Evolutionary conservation across 2,113 vertebrate genomes (phyloP).

Genomic region (Antechinus stuartii): DNA sequence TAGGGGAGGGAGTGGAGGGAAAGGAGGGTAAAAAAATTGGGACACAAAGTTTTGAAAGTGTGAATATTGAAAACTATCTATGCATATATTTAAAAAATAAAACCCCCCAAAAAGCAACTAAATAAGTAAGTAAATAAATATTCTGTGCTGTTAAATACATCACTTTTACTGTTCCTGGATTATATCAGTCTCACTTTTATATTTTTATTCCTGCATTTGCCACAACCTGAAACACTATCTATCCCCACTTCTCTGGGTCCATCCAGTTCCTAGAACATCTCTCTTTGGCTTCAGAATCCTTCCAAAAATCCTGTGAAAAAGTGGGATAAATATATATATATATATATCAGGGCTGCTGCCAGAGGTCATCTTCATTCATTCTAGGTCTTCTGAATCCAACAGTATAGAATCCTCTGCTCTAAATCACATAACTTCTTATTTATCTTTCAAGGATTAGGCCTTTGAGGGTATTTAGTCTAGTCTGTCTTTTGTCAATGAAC

Average conservation of each 20-base stretch:
- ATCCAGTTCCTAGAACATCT: neutral
- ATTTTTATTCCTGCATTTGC: neutral
- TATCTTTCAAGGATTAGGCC: neutral
- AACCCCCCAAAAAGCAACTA: too few species aligned
- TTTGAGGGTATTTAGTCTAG: neutral
- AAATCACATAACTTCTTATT: neutral
- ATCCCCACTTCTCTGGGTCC: neutral
- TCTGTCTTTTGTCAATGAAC: neutral
- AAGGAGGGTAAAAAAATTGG: too few species aligned
- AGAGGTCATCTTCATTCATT: neutral
- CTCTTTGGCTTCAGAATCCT: neutral
- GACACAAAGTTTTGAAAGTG: too few species aligned
- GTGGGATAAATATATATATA: neutral
- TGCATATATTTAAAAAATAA: too few species aligned
- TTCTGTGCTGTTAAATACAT: neutral
- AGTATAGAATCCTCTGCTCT: neutral
- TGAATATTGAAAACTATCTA: too few species aligned
- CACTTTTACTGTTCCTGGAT: neutral
- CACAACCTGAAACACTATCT: neutral
- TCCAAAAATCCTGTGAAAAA: neutral
- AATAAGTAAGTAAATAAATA: neutral
- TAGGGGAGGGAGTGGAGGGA: too few species aligned
- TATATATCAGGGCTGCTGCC: too few species aligned
- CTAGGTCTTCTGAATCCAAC: neutral
- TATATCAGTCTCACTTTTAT: neutral